Conservation (phyloP, 2,797 vertebrate genomes). For the Sebastes cheni region DNA sequence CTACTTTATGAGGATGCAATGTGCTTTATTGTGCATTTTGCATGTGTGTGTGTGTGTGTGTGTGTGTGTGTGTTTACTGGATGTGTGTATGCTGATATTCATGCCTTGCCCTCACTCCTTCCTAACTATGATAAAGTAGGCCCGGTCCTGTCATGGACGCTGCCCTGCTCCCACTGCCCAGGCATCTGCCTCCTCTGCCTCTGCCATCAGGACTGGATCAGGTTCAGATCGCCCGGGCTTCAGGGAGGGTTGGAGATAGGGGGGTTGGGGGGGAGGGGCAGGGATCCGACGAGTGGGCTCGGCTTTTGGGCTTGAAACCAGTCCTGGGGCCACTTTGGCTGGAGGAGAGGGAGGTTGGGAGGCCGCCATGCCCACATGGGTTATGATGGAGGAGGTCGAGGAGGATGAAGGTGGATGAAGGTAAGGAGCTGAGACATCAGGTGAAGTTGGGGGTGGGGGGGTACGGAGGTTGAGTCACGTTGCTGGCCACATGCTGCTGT, state of each 20-base stretch:
- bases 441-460: conserved; percentile 26
- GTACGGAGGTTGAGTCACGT: conserved; percentile 43
- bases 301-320: conserved; percentile 30
- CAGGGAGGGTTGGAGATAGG: neutral
- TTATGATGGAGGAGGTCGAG: conserved; percentile 42
- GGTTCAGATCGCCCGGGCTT: conserved; percentile 47
- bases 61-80: neutral
- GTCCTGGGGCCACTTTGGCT: conserved; percentile 53
- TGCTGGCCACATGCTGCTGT: conserved; percentile 69
- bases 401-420: conserved; percentile 27
- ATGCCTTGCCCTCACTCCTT: conserved; percentile 51
- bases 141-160: conserved; percentile 34
- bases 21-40: neutral
- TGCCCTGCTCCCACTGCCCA: conserved; percentile 69
- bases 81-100: conserved; percentile 27
- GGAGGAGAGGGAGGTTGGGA: conserved; percentile 52
- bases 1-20: neutral
- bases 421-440: conserved; percentile 71
- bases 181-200: conserved; percentile 71
- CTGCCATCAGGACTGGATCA: conserved; percentile 67
- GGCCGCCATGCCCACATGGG: conserved; percentile 52
- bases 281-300: neutral
- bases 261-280: neutral
- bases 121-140: conserved; percentile 63
- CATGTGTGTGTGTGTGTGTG: neutral